Percentiles rank a stretch among this genome's conserved stretches.
Conservation (phyloP, 2,797 vertebrate genomes). For the Muscicapa comitata region DNA sequence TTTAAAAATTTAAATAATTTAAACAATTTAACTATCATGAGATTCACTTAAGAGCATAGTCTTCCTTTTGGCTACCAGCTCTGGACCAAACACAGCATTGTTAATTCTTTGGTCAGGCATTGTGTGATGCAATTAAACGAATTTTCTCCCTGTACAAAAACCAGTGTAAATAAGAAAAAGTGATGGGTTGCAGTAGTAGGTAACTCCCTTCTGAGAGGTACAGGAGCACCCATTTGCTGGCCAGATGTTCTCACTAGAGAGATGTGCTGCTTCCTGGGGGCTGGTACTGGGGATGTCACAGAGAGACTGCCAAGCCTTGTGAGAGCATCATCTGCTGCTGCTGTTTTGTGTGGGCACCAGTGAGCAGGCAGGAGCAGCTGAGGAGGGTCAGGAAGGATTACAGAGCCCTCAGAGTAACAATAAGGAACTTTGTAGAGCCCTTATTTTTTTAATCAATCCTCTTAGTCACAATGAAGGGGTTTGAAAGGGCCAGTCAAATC, state of each 20-base stretch:
- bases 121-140: background rate
- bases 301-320: background rate
- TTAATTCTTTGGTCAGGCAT: background rate
- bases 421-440: fast-evolving
- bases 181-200: background rate
- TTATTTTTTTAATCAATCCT: background rate
- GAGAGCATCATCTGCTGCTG: background rate
- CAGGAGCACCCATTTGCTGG: background rate
- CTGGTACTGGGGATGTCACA: fast-evolving
- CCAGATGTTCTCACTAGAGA: background rate
- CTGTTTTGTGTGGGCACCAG: background rate
- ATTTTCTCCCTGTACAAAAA: background rate
- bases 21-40: background rate
- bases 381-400: background rate
- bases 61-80: background rate
- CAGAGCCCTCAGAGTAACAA: background rate
- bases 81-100: background rate
- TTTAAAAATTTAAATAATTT: background rate
- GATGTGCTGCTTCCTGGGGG: background rate
- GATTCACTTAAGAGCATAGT: background rate
- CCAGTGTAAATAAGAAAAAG: background rate
- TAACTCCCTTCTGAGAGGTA: background rate
- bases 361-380: background rate
- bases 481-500: background rate
- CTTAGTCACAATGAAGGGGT: background rate